Conservation (phyloP, 2,113 vertebrate species). For the Corvus cornix region DNA sequence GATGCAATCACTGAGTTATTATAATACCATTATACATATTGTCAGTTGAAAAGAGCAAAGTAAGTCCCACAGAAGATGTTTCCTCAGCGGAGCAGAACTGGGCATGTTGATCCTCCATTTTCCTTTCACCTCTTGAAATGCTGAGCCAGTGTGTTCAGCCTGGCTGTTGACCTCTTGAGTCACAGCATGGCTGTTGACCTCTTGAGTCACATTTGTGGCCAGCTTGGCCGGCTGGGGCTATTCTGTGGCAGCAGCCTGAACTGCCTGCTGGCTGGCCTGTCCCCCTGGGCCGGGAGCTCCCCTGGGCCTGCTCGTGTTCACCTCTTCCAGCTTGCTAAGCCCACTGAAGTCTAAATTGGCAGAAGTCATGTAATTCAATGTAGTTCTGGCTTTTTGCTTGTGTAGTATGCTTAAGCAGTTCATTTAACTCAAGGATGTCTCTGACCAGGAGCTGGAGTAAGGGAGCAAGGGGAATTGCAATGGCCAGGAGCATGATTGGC, state of each 20-base stretch:
- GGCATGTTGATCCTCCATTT: background rate
- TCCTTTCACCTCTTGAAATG: background rate
- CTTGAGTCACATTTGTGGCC: background rate
- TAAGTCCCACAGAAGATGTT: background rate
- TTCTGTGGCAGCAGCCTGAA: background rate
- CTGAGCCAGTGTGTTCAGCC: fast-evolving
- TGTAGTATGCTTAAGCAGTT: background rate
- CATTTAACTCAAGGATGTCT: fast-evolving
- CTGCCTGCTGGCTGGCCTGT: background rate
- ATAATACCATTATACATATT: background rate
- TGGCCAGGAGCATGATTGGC: background rate
- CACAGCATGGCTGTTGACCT: fast-evolving
- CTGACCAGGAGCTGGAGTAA: background rate
- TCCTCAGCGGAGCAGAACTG: background rate
- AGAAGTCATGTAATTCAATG: background rate
- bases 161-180: background rate
- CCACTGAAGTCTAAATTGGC: background rate
- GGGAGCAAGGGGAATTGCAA: background rate
- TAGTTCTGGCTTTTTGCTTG: background rate
- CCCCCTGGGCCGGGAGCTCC: background rate
- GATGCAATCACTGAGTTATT: background rate
- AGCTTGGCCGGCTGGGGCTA: background rate
- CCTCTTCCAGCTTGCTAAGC: background rate
- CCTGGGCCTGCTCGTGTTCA: fast-evolving
- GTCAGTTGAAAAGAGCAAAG: background rate